Evolutionary conservation across 2,113 vertebrate genomes (phyloP).

Genomic region (Cheilinus undulatus): DNA sequence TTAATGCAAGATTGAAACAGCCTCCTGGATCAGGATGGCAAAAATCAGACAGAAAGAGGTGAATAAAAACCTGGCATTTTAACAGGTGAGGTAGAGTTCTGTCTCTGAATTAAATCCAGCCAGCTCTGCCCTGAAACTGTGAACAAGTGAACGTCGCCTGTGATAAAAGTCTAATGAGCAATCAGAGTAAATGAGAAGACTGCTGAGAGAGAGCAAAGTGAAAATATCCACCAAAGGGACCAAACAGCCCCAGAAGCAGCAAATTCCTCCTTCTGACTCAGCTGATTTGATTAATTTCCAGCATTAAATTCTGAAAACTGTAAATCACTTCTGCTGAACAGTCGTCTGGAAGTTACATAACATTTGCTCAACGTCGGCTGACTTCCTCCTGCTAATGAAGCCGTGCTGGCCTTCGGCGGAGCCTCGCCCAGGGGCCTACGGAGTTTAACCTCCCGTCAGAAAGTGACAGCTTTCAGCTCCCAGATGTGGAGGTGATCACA

Average conservation of each 20-base stretch:
- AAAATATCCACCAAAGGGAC: conserved; percentile 40
- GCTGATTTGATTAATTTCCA: conserved; percentile 61
- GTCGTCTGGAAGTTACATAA: conserved; percentile 27
- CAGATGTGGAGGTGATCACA: conserved; percentile 51
- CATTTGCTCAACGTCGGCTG: conserved; percentile 2
- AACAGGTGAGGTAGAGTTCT: not conserved
- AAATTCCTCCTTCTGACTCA: conserved; percentile 48
- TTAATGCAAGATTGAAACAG: too few species aligned
- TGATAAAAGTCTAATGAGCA: conserved; percentile 29
- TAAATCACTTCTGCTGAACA: conserved; percentile 37
- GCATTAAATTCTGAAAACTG: conserved; percentile 52
- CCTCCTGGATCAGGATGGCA: too few species aligned
- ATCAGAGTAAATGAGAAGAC: conserved; percentile 38
- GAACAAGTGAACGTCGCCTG: conserved; percentile 14
- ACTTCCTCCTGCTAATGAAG: conserved; percentile 33
- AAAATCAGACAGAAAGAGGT: too few species aligned
- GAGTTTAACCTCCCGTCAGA: conserved; percentile 49
- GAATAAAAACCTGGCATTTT: not conserved
- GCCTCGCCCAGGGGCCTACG: not conserved
- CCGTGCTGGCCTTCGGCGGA: conserved; percentile 1
- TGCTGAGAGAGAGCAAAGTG: conserved; percentile 39
- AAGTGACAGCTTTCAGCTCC: conserved; percentile 30
- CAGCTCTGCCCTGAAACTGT: conserved; percentile 1
- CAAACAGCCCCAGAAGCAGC: conserved; percentile 34
- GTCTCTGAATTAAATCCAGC: not conserved